Evolutionary conservation across 2,113 vertebrate genomes (phyloP), one percentile per base, ranked within the genome.

Genomic region (Hippopotamus amphibius): DNA sequence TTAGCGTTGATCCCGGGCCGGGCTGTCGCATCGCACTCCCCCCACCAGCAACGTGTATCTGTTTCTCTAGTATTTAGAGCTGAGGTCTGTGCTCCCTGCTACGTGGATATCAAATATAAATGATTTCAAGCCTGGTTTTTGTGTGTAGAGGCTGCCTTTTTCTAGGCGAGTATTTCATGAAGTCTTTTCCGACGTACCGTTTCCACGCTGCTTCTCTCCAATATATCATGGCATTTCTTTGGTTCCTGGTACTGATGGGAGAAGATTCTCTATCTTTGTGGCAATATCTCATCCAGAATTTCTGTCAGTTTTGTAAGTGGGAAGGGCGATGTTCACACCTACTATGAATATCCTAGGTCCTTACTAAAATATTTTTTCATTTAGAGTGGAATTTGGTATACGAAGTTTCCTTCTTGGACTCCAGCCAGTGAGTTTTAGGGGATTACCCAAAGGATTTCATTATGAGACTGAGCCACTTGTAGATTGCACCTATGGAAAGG

Each of bases 341-440:
- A 22, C 41, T 63, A 30, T 93, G 81, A 79, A 90, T 87, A 80
- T 53, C 28, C 12, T 53, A 37, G 68, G 43, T 93, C 50, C n/a
- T 59, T 88, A 82, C 33, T 43, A 63, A 95, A 85, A 89, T 68
- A 63, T 85, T 87, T 97, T 92, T 16, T 66, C 92, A 57, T 74
- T 87, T 83, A 90, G 69, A 92, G 22, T 95, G 57, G 92, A 96
- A 87, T 81, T 95, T 81, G 87, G 57, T 66, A 8, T 77, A 72
- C 82, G 74, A 94, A 22, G 0, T 21, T 87, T 95, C 61, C 48
- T n/a, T 63, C 76, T 86, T 96, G 76, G 84, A 66, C 46, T 13
- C 28, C 28, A 80, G 79, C 61, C 95, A 97, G 0, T 37, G 94
- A 55, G 71, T 61, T 76, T 76, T 59, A 76, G 46, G n/a, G 24